phyloP scores from a whole-genome alignment of 2,888 invertebrate species.

The Stenotaenia linearis region DNA sequence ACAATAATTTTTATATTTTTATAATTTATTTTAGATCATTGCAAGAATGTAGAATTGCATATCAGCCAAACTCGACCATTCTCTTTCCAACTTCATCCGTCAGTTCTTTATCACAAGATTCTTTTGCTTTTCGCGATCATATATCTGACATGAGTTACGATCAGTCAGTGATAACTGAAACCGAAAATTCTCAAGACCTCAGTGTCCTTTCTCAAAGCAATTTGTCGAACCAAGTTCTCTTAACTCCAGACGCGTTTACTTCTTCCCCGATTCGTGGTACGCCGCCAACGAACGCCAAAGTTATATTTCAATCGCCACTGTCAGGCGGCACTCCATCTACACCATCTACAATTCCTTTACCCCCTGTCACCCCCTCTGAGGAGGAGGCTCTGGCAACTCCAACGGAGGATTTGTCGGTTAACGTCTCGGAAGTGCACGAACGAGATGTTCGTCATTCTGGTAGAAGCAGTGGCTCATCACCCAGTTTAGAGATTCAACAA shows the following conservation, averaged over 20 bases:
- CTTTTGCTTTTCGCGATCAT: conserved; percentile 40
- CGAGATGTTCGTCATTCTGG: conserved; percentile 18
- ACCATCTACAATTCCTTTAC: conserved; percentile 43
- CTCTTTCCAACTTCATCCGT: conserved; percentile 37
- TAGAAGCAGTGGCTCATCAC: conserved; percentile 74
- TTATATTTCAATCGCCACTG: conserved; percentile 29
- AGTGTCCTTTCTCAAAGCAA: not conserved
- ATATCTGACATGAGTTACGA: conserved; percentile 46
- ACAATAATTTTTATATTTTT: not conserved
- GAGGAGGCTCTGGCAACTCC: conserved; percentile 29
- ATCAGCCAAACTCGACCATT: conserved; percentile 37
- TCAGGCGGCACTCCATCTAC: conserved; percentile 40
- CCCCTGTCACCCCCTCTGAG: conserved; percentile 38
- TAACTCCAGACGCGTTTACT: conserved; percentile 83
- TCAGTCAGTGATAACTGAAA: not conserved
- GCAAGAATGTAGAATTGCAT: conserved; percentile 71
- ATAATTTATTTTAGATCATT: conserved; percentile 54
- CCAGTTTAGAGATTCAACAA: conserved; percentile 82
- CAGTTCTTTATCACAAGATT: conserved; percentile 46
- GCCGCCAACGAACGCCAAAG: not conserved
- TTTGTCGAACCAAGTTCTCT: conserved; percentile 49
- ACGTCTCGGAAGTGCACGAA: not conserved
- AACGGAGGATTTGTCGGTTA: conserved; percentile 44
- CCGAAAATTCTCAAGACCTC: not conserved
- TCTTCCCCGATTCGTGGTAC: conserved; percentile 47